Percentiles rank a stretch among this genome's conserved stretches.
These are phyloP conservation scores for Andrena praecox DNA, from an alignment of 2,888 invertebrate genomes.

Conservation along the genomic window DNA sequence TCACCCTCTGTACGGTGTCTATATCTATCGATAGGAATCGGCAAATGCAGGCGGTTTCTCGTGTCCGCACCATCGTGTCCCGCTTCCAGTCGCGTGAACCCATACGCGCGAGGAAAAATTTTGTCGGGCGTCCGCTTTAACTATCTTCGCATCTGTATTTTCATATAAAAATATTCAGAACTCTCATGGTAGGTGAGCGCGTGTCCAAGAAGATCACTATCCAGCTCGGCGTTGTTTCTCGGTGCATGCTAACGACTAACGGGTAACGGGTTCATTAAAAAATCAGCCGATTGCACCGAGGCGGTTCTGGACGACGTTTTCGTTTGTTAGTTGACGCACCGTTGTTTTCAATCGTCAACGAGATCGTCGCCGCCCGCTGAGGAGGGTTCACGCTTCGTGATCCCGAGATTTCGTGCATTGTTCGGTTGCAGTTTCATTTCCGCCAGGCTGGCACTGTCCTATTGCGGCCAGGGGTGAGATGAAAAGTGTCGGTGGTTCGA, in stretches of 20 bases:
- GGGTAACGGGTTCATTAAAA: constrained; percentile 59
- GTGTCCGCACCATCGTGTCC: constrained; percentile 8
- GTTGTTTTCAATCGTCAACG: neutral
- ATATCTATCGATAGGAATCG: constrained; percentile 20
- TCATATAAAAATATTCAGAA: constrained; percentile 70
- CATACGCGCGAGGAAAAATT: constrained; percentile 54
- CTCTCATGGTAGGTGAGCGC: constrained; percentile 70
- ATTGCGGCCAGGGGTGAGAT: neutral
- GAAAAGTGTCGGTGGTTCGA: neutral
- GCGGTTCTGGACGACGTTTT: constrained; percentile 11
- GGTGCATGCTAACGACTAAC: constrained; percentile 70
- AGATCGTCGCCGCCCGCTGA: constrained; percentile 16
- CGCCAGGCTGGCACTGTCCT: constrained; percentile 1
- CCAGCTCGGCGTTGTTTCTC: constrained; percentile 54
- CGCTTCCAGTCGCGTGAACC: constrained; percentile 27
- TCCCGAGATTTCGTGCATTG: constrained; percentile 27
- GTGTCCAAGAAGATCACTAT: constrained; percentile 69
- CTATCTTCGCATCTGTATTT: constrained; percentile 62
- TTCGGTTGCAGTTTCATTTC: constrained; percentile 29
- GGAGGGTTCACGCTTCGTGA: constrained; percentile 35
- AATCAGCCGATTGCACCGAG: constrained; percentile 11
- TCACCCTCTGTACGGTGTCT: neutral
- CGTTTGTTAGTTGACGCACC: neutral
- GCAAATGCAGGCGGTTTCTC: neutral
- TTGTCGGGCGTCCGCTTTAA: constrained; percentile 39